These are phyloP conservation scores for Diadegma fenestrale DNA, from an alignment of 2,888 invertebrate genomes.

Conservation along the genomic window DNA sequence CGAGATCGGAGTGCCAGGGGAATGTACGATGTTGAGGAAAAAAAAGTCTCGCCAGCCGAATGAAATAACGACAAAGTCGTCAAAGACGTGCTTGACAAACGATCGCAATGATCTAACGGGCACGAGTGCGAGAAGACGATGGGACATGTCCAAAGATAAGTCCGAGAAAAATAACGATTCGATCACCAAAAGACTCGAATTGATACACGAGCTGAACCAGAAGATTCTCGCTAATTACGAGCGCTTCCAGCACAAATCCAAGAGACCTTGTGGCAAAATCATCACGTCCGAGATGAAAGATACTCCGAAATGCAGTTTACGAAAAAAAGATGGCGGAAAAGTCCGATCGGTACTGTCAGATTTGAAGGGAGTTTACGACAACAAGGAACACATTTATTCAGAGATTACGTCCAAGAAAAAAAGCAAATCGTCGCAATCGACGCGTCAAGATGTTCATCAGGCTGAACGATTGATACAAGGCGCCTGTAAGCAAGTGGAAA, in stretches of 20 bases:
- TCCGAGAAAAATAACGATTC: slow-evolving; percentile 80
- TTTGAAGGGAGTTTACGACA: slow-evolving; percentile 39
- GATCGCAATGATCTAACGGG: slow-evolving; percentile 67
- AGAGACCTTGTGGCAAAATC: slow-evolving; percentile 65
- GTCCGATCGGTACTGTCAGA: slow-evolving; percentile 58
- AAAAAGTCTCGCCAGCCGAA: slow-evolving; percentile 60
- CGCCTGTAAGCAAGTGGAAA: background rate
- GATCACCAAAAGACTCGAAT: slow-evolving; percentile 80
- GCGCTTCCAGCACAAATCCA: slow-evolving; percentile 79
- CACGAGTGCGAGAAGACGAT: slow-evolving; percentile 72
- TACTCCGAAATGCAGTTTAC: slow-evolving; percentile 38
- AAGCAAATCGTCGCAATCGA: slow-evolving; percentile 35
- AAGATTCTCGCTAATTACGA: slow-evolving; percentile 82
- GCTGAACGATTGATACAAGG: slow-evolving; percentile 3
- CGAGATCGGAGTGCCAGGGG: slow-evolving; percentile 76
- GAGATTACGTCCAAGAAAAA: slow-evolving; percentile 71
- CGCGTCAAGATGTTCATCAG: background rate
- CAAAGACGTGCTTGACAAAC: slow-evolving; percentile 49
- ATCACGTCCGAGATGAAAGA: background rate
- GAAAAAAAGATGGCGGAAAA: slow-evolving; percentile 35
- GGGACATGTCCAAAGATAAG: slow-evolving; percentile 76
- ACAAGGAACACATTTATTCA: slow-evolving; percentile 71
- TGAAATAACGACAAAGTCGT: slow-evolving; percentile 31
- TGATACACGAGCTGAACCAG: slow-evolving; percentile 82
- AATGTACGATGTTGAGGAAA: slow-evolving; percentile 72